phyloP scores from a whole-genome alignment of 2,888 invertebrate species.

The Deilephila elpenor region DNA sequence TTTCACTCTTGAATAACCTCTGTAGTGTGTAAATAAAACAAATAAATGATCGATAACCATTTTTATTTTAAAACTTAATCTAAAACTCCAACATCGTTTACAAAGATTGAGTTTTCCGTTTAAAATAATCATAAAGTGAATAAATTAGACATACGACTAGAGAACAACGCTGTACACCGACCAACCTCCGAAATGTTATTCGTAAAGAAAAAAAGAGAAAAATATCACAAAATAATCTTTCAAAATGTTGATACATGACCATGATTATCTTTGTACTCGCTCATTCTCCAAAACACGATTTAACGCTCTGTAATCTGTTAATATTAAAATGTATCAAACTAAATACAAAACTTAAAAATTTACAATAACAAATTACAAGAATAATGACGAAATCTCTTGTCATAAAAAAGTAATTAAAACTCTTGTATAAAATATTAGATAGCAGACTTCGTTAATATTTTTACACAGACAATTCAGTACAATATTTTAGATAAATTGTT shows the following conservation, averaged over 20 bases:
- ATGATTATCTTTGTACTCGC: not conserved
- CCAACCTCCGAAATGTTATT: conserved; percentile 25
- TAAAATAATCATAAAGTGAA: conserved; percentile 29
- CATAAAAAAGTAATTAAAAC: not conserved
- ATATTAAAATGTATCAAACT: too few species aligned
- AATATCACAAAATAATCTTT: conserved; percentile 31
- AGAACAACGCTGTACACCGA: conserved; percentile 32
- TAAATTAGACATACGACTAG: conserved; percentile 35
- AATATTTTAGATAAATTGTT: not conserved
- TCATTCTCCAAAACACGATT: too few species aligned
- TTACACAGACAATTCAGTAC: too few species aligned
- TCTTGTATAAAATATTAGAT: too few species aligned
- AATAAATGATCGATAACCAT: conserved; percentile 29
- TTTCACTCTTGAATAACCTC: too few species aligned
- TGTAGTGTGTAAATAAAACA: conserved; percentile 24
- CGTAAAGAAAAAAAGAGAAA: conserved; percentile 22
- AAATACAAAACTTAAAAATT: too few species aligned
- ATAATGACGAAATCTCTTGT: too few species aligned
- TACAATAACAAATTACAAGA: too few species aligned
- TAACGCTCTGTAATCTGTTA: too few species aligned
- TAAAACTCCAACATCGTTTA: conserved; percentile 34
- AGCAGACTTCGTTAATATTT: too few species aligned
- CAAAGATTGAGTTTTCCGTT: conserved; percentile 27
- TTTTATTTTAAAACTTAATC: conserved; percentile 33
- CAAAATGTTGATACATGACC: conserved; percentile 11